Conservation (phyloP, 2,888 invertebrate species). For the Andrena hattorfiana region DNA sequence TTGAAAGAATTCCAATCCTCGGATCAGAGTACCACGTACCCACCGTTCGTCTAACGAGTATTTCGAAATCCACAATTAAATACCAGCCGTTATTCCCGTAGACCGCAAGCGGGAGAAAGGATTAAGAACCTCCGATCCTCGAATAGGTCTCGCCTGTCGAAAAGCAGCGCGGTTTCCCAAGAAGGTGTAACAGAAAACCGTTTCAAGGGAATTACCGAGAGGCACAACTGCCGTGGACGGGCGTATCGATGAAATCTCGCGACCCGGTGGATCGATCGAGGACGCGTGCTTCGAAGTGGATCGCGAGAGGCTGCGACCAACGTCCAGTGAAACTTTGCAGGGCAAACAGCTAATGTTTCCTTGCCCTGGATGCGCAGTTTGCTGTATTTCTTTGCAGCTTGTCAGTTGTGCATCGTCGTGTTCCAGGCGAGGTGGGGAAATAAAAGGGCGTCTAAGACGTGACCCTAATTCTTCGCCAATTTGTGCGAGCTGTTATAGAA, state of each 20-base stretch:
- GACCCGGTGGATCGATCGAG: constrained; percentile 12
- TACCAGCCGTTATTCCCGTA: constrained; percentile 8
- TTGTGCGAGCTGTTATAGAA: neutral
- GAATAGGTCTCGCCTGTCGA: neutral
- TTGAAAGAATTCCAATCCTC: too few relatives aligned
- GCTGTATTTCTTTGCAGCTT: constrained; percentile 10
- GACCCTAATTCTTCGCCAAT: neutral
- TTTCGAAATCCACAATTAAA: constrained; percentile 33
- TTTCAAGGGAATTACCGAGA: neutral
- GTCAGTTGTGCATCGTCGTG: neutral
- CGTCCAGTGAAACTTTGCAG: constrained; percentile 14
- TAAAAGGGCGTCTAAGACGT: neutral
- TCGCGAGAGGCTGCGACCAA: constrained; percentile 4
- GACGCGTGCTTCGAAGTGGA: constrained; percentile 13
- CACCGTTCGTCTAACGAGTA: neutral
- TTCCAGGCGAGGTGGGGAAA: neutral
- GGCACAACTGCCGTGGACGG: neutral
- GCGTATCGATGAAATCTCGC: constrained; percentile 9
- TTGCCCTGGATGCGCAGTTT: constrained; percentile 14
- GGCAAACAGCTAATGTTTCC: constrained; percentile 26
- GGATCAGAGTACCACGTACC: too few relatives aligned
- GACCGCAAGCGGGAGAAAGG: constrained; percentile 13
- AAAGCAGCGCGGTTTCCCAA: neutral
- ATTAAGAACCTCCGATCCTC: constrained; percentile 14
- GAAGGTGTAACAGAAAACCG: neutral